Base-by-base conservation (phyloP, 2,113 vertebrate genomes). In the Sinocyclocheilus maitianheensis region DNA sequence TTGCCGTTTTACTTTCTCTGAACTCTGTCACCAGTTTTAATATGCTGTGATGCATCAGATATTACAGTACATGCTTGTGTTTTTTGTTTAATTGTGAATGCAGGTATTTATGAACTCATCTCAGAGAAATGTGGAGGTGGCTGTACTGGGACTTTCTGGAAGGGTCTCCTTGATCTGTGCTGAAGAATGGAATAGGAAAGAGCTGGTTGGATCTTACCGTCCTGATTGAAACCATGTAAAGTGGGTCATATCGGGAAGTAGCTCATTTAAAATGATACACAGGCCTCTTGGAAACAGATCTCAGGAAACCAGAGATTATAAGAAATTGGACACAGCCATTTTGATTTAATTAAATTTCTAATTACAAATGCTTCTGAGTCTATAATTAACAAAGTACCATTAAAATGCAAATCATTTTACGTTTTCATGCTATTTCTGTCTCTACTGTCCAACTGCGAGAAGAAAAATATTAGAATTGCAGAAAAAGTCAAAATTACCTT, bases 281-380 rank as follows among this genome's bases (percentile, higher is more conserved):
- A 37, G 67, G 18, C 22, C 55, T 22, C 7, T 60, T 20, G 55
- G 55, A 60, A 60, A 60, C 62, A 67, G 63, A 67, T 67, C 26
- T 67, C n/a, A 67, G 26, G 63, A 13, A 67, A 67, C 24, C 63
- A 81, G 71, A 62, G 20, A 51, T 30, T 9, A 11, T 10, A 34
- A 58, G 69, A 67, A 76, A 77, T 30, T 26, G 46, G 30, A 48
- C 9, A 65, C 55, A 43, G 24, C 24, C 53, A 62, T 58, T 87
- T 87, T 26, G 71, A 51, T 79, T 84, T 79, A 87, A 84, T 87
- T 74, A 79, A 5, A 74, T 84, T 46, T 53, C 76, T 16, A 53
- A 80, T 87, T n/a, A 62, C 20, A n/a, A n/a, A 62, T 62, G 20
- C 58, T 62, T 62, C 22, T n/a, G 58, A n/a, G 8, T 62, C 58